Percentiles rank a stretch among this genome's conserved stretches.
These are phyloP conservation scores for Arvicanthis niloticus DNA, from an alignment of 2,113 vertebrate genomes.

Conservation along the genomic window DNA sequence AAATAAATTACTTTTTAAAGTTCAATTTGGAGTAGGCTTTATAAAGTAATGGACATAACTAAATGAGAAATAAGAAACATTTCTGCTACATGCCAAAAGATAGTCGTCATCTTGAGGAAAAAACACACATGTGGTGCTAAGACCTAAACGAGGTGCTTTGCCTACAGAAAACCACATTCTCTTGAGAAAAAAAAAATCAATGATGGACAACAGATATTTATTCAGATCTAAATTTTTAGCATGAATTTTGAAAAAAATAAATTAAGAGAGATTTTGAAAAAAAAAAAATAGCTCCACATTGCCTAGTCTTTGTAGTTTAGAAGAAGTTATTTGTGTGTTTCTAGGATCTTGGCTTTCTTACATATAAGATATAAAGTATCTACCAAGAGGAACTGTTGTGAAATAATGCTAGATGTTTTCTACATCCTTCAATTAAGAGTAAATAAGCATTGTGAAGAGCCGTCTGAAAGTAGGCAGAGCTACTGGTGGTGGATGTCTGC, in stretches of 20 bases:
- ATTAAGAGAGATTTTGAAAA: conserved; percentile 2
- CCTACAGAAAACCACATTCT: background rate
- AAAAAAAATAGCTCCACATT: conserved; percentile 35
- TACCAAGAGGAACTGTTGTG: background rate
- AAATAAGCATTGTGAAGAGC: background rate
- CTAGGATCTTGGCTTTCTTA: conserved; percentile 24
- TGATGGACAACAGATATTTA: background rate
- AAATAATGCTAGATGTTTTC: background rate
- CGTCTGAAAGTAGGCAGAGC: background rate
- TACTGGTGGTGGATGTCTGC: background rate
- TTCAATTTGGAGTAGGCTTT: background rate
- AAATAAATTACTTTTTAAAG: conserved; percentile 20
- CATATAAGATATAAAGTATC: background rate
- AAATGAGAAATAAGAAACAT: background rate
- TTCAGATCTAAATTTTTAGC: conserved; percentile 36
- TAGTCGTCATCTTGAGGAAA: background rate
- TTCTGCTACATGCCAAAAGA: conserved; percentile 3
- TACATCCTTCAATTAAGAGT: background rate
- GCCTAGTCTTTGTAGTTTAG: background rate
- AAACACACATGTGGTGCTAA: background rate
- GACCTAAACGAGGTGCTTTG: background rate
- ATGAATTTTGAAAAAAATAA: conserved; percentile 43
- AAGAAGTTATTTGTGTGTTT: conserved; percentile 39
- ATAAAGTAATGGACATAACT: conserved; percentile 10
- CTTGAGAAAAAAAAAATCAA: conserved; percentile 24